Evolutionary conservation across 2,113 vertebrate species (phyloP).

Genomic region (Trichechus manatus): DNA sequence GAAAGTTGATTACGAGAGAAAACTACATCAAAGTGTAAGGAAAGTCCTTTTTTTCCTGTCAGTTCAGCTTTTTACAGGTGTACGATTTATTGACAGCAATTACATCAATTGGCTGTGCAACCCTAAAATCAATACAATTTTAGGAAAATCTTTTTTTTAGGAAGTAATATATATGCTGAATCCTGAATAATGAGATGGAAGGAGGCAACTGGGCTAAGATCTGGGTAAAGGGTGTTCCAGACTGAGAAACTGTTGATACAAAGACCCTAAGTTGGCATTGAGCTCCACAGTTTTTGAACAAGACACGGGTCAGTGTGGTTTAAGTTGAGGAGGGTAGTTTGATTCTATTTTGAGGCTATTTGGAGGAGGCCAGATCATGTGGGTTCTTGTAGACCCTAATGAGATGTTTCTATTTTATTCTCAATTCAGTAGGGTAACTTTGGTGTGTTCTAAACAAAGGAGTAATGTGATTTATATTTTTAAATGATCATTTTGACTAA

Average conservation of each 20-base stretch:
- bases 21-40: background rate
- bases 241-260: background rate
- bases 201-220: background rate
- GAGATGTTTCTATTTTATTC: background rate
- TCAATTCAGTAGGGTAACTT: background rate
- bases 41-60: background rate
- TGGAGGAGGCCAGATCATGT: background rate
- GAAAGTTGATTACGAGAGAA: conserved; percentile 6
- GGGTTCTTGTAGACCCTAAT: background rate
- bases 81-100: background rate
- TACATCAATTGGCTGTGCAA: background rate
- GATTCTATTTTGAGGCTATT: background rate
- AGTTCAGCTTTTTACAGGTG: background rate
- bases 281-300: background rate
- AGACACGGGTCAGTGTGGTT: background rate
- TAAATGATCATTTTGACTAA: background rate
- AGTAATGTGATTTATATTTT: background rate
- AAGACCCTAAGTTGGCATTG: background rate
- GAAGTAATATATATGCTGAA: background rate
- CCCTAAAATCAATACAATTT: background rate
- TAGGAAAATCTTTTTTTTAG: background rate
- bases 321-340: background rate
- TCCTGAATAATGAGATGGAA: background rate
- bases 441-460: background rate
- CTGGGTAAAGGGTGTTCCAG: background rate